Base-by-base conservation (phyloP, 2,797 vertebrate genomes). In the Sphaeramia orbicularis region DNA sequence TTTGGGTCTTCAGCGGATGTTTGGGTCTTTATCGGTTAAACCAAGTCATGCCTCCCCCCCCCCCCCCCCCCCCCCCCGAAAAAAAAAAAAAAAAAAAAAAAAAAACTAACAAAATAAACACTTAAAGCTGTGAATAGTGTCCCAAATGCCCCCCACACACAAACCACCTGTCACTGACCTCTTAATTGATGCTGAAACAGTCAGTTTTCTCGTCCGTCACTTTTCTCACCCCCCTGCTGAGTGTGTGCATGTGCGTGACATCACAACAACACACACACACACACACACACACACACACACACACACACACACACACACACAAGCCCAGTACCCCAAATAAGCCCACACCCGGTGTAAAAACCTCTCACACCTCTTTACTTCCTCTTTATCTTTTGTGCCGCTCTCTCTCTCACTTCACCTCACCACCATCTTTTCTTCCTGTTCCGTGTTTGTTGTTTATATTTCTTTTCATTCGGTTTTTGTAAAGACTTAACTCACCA, bases 281-380 rank as follows among this genome's bases (percentile, higher is more conserved):
- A 21, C 19, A 21, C 19, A 21, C 19, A 21, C 19, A 21, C 19
- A 21, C 19, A 21, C 19, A 21, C 19, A 21, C 19, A 21, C 19
- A 21, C 19, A 21, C 19, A 21, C n/a, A n/a, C n/a, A 21, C 19
- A 14, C 12, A 21, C 13, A 49, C 40, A 53, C 30, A 8, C 48
- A 0, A 6, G 24, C 77, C 57, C 60, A 41, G 32, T 65, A 74
- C 76, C 80, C 75, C 58, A 68, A 66, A 65, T 67, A 85, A 89
- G 78, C 38, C 12, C 76, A 76, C 56, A 69, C 66, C 52, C 45
- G 65, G 51, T 9, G 4, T 74, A 42, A 35, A 78, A 67, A 13
- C 27, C 43, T 58, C 41, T 74, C 41, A 43, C 72, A 83, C 82
- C 75, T 85, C 83, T 86, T 82, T 48, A 76, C 90, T 92, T 92